Conservation (phyloP, 2,888 invertebrate species). For the Limenitis camilla region DNA sequence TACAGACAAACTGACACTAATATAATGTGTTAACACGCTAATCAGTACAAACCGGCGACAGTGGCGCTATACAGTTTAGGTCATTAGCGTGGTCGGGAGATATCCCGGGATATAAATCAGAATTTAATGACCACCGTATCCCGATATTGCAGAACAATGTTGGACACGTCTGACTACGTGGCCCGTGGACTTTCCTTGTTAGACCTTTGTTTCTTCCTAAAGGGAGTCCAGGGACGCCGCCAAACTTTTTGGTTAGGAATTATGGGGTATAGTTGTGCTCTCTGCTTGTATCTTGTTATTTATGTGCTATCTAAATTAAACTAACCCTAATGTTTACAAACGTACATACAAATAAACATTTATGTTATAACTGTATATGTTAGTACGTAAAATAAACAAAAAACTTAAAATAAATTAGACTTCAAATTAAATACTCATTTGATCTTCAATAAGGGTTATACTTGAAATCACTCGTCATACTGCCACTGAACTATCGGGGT, state of each 20-base stretch:
- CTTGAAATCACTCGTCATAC: no score
- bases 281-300: background rate
- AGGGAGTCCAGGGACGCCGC: conserved; percentile 6
- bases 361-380: no score
- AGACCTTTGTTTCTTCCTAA: conserved; percentile 28
- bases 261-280: background rate
- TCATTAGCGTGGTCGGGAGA: conserved; percentile 74
- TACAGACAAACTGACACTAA: no score
- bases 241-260: conserved; percentile 17
- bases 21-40: background rate
- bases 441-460: no score
- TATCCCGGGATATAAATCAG: conserved; percentile 72
- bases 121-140: conserved; percentile 64
- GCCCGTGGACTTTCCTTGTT: conserved; percentile 26
- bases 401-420: no score
- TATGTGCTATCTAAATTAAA: background rate
- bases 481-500: no score
- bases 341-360: no score
- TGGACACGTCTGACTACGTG: conserved; percentile 35
- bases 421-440: no score
- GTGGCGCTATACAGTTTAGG: conserved; percentile 59
- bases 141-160: conserved; percentile 65
- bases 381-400: no score
- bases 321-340: no score
- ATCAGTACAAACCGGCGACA: conserved; percentile 22